Conservation (phyloP, 1,140 invertebrate genomes). For the Trichomalopsis sarcophagae region DNA sequence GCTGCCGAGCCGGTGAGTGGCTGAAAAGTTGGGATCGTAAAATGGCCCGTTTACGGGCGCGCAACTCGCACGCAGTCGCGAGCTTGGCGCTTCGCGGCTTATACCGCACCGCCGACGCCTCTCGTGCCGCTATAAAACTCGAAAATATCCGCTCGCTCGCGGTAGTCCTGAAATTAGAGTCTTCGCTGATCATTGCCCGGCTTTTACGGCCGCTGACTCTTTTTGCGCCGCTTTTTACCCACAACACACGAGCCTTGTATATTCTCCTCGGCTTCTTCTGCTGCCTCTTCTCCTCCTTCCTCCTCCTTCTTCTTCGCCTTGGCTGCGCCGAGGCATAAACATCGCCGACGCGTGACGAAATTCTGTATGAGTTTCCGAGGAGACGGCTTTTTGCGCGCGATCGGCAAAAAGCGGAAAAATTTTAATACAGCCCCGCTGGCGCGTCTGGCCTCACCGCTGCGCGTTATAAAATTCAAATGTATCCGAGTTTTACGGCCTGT, state of each 20-base stretch:
- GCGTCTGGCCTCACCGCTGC: background rate
- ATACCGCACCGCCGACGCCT: constrained; percentile 46
- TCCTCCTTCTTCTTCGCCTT: background rate
- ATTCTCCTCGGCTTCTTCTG: too few relatives aligned
- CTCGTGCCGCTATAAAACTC: constrained; percentile 38
- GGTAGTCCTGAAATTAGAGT: constrained; percentile 43
- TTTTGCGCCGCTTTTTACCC: constrained; percentile 52
- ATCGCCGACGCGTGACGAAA: constrained; percentile 8
- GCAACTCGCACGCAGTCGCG: constrained; percentile 50
- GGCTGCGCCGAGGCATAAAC: constrained; percentile 23
- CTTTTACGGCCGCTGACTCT: constrained; percentile 36
- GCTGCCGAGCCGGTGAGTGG: constrained; percentile 55
- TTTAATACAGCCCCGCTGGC: background rate
- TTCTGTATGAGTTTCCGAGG: background rate
- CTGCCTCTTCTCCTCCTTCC: too few relatives aligned
- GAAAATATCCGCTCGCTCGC: constrained; percentile 28
- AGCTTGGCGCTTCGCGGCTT: background rate
- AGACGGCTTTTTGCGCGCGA: background rate
- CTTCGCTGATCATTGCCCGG: constrained; percentile 25
- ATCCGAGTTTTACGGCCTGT: constrained; percentile 21
- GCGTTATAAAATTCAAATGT: constrained; percentile 39
- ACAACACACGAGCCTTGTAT: too few relatives aligned
- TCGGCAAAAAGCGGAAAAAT: background rate
- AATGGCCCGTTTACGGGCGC: constrained; percentile 67
- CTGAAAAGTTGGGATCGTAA: constrained; percentile 65